These are phyloP conservation scores for Diglossa cyanea DNA, from an alignment of 2,797 vertebrate genomes.

Conservation along the genomic window DNA sequence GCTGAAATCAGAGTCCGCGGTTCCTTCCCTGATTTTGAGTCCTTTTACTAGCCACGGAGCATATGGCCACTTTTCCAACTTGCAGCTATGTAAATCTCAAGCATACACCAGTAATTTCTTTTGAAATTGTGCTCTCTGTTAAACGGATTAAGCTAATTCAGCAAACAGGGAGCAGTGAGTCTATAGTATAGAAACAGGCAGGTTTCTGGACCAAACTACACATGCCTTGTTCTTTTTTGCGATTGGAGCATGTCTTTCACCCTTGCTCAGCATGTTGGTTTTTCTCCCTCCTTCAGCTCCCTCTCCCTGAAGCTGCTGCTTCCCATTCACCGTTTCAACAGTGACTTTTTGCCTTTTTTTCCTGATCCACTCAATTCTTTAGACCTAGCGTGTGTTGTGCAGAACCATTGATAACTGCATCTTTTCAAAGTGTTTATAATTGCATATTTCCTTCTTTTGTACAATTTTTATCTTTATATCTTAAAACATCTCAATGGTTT, in stretches of 20 bases:
- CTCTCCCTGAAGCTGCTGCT: not conserved
- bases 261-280: not conserved
- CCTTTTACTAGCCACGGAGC: not conserved
- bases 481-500: not conserved
- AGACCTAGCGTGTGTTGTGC: rapidly evolving
- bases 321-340: not conserved
- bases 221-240: not conserved
- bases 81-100: not conserved
- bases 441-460: not conserved
- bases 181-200: not conserved
- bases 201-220: not conserved
- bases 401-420: not conserved
- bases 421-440: not conserved
- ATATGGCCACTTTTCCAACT: not conserved
- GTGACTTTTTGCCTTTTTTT: not conserved
- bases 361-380: not conserved
- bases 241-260: not conserved
- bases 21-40: not conserved
- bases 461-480: not conserved
- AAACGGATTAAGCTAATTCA: not conserved
- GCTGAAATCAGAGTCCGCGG: not conserved
- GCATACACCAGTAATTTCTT: not conserved
- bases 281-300: not conserved
- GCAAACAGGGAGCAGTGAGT: not conserved
- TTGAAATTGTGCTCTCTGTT: not conserved